Conservation (phyloP, 1,140 invertebrate genomes). For the Nomia melanderi region DNA sequence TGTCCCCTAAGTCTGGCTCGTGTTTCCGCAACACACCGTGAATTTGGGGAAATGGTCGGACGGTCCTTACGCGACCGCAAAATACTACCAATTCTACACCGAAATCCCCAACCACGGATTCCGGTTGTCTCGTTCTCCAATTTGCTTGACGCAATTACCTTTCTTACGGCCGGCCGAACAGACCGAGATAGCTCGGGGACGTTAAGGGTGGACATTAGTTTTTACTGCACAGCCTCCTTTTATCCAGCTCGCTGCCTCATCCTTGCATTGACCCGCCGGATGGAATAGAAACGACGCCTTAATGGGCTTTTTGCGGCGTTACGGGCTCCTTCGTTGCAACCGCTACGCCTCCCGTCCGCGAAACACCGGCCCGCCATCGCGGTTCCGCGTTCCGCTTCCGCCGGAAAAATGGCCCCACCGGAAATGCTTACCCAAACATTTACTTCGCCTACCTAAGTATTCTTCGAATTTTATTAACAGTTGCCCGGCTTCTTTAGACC, state of each 20-base stretch:
- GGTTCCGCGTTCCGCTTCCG: not conserved
- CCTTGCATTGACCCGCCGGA: conserved; percentile 26
- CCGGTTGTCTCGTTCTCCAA: conserved; percentile 1
- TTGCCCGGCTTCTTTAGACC: not conserved
- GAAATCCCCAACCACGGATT: not conserved
- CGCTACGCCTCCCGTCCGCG: too few relatives aligned
- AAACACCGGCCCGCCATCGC: not conserved
- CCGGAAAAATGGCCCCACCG: conserved; percentile 8
- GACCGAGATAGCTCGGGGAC: conserved; percentile 28
- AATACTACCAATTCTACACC: not conserved
- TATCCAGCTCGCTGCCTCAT: conserved; percentile 10
- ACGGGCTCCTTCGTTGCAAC: conserved; percentile 27
- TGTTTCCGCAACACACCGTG: too few relatives aligned
- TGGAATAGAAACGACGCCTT: conserved; percentile 49
- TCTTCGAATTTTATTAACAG: conserved; percentile 38
- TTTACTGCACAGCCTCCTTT: conserved; percentile 35
- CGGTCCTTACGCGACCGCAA: not conserved
- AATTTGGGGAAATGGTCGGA: not conserved
- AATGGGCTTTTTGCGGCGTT: conserved; percentile 40
- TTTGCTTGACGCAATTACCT: conserved; percentile 41
- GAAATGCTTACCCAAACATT: not conserved
- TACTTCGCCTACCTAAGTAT: too few relatives aligned
- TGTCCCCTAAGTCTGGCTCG: too few relatives aligned
- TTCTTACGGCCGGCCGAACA: conserved; percentile 10
- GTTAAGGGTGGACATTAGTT: conserved; percentile 37